Conservation (phyloP, 2,113 vertebrate genomes). For the crab-eating macaque (Macaca fascicularis) region DNA sequence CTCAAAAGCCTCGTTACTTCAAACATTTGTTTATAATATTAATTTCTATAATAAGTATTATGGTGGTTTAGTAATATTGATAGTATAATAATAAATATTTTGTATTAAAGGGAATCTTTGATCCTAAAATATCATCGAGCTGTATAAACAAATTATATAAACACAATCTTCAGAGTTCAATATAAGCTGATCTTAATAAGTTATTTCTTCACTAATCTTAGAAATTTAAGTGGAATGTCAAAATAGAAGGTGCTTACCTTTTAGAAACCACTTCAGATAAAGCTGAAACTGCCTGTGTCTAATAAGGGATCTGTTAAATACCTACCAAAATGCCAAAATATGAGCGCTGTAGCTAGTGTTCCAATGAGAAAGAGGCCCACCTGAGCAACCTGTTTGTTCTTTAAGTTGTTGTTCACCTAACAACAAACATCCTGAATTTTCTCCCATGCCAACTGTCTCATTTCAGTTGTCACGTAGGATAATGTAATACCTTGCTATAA, state of each 20-base stretch:
- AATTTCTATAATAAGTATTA: conserved; percentile 57
- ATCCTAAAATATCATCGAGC: conserved; percentile 32
- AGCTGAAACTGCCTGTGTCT: not conserved
- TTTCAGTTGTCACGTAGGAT: not conserved
- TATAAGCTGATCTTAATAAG: conserved; percentile 1
- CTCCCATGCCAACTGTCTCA: not conserved
- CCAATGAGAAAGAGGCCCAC: not conserved
- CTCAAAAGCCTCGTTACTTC: conserved; percentile 64
- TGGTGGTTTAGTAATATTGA: conserved; percentile 25
- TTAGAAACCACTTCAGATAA: not conserved
- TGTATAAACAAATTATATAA: not conserved
- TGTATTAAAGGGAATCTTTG: conserved; percentile 53
- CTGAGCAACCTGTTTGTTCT: not conserved
- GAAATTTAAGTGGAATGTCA: conserved; percentile 9
- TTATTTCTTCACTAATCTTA: conserved; percentile 18
- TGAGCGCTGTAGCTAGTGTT: not conserved
- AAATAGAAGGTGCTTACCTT: not conserved
- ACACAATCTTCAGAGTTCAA: conserved; percentile 14
- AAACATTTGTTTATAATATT: conserved; percentile 59
- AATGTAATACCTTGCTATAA: not conserved
- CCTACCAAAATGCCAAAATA: not conserved
- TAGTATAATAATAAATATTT: conserved; percentile 38
- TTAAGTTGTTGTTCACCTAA: not conserved
- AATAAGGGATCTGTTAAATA: not conserved
- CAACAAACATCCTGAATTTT: not conserved